Conservation (phyloP, 2,797 vertebrate species). For the Lindbergichthys nudifrons region DNA sequence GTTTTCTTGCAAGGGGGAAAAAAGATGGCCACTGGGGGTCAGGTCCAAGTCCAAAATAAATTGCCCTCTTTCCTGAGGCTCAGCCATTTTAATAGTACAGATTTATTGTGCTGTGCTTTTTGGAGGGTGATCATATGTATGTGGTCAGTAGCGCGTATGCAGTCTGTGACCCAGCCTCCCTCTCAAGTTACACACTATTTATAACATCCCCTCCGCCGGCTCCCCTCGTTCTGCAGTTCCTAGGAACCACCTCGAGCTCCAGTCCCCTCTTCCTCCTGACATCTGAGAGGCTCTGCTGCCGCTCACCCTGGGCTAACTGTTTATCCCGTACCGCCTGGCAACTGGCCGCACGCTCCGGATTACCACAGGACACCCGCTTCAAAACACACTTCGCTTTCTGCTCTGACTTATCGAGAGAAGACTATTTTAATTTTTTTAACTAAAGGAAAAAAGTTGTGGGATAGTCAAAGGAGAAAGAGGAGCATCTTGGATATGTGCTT, state of each 20-base stretch:
- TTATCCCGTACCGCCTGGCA: constrained; percentile 86
- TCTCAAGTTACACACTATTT: constrained; percentile 99
- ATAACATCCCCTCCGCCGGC: constrained; percentile 93
- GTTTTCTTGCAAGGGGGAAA: constrained; percentile 48
- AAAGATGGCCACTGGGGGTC: constrained; percentile 73
- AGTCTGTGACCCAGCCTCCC: constrained; percentile 96
- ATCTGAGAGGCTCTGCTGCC: constrained; percentile 88
- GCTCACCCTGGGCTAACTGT: constrained; percentile 85
- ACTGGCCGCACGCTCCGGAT: constrained; percentile 87
- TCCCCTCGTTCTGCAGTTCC: constrained; percentile 90
- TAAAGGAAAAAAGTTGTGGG: constrained; percentile 56
- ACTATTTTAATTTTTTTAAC: constrained; percentile 30
- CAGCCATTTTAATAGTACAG: constrained; percentile 81
- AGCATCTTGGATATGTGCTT: constrained; percentile 81
- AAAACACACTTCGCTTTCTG: constrained; percentile 57
- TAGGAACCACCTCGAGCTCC: constrained; percentile 89
- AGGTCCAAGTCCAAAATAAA: constrained; percentile 77
- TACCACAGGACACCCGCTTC: constrained; percentile 82
- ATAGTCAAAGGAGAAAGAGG: constrained; percentile 51
- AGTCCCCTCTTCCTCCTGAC: constrained; percentile 83
- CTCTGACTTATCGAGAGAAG: constrained; percentile 29
- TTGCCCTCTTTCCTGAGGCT: constrained; percentile 76
- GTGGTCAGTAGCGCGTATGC: constrained; percentile 91
- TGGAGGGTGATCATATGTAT: constrained; percentile 89
- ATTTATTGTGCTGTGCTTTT: constrained; percentile 85